These are phyloP conservation scores for Drosophila longiperda DNA, from an alignment of 2,888 invertebrate species.

Conservation along the genomic window DNA sequence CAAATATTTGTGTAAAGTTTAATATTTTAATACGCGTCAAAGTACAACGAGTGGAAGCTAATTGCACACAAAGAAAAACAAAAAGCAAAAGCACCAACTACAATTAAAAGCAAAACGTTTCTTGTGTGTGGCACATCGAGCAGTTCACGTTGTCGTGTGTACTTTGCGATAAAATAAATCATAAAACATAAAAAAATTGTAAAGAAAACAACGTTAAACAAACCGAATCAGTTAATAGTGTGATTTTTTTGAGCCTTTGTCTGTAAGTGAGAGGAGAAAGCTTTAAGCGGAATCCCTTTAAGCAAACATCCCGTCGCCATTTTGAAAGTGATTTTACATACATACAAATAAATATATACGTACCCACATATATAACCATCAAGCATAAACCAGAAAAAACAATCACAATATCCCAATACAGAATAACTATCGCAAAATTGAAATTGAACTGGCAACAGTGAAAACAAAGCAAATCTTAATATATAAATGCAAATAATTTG, in stretches of 20 bases:
- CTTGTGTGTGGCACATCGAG: constrained; percentile 51
- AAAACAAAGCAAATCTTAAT: constrained; percentile 64
- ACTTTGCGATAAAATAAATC: constrained; percentile 60
- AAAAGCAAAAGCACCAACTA: constrained; percentile 48
- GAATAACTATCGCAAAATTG: constrained; percentile 40
- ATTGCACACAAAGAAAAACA: constrained; percentile 59
- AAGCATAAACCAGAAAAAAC: constrained; percentile 38
- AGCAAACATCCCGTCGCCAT: constrained; percentile 78
- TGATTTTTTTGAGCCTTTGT: constrained; percentile 80
- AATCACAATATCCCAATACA: constrained; percentile 43
- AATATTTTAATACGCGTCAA: constrained; percentile 73
- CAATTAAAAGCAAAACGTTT: constrained; percentile 40
- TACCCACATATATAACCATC: constrained; percentile 37
- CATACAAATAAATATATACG: constrained; percentile 62
- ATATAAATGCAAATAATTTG: constrained; percentile 55
- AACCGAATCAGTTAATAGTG: constrained; percentile 73
- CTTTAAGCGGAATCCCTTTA: constrained; percentile 76
- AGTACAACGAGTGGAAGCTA: constrained; percentile 82
- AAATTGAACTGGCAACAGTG: constrained; percentile 53
- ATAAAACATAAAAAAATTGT: constrained; percentile 30
- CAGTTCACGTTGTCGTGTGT: constrained; percentile 44
- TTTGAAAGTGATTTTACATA: constrained; percentile 79
- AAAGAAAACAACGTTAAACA: constrained; percentile 63
- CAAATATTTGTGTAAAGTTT: constrained; percentile 78
- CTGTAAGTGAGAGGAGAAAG: constrained; percentile 76